A percentile compares a stretch with the other conserved stretches of the same genome.
Evolutionary conservation across 2,113 vertebrate genomes (phyloP).

Genomic region (Stigmatopora argus): DNA sequence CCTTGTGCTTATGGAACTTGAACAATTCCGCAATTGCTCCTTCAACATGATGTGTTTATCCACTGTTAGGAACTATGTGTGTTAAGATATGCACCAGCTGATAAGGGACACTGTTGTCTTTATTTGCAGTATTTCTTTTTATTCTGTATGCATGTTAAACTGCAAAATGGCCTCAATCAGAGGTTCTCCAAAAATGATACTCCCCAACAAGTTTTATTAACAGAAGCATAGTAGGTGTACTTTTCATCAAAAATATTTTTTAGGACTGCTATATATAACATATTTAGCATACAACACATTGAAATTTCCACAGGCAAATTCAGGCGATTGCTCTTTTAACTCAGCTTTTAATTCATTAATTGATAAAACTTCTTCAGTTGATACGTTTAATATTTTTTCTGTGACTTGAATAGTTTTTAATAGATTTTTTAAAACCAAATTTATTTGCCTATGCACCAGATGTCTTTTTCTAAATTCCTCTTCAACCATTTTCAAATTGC

Average conservation of each 20-base stretch:
- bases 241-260: too few species aligned
- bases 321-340: neutral
- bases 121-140: neutral
- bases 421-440: too few species aligned
- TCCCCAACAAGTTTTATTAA: neutral
- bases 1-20: neutral
- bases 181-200: neutral
- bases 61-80: neutral
- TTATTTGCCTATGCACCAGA: neutral
- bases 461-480: neutral
- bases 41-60: neutral
- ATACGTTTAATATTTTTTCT: too few species aligned
- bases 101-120: neutral
- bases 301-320: neutral
- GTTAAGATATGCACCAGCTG: neutral
- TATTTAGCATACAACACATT: too few species aligned
- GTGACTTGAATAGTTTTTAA: too few species aligned
- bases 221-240: too few species aligned
- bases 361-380: too few species aligned
- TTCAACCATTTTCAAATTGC: neutral
- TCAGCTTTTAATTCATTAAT: too few species aligned
- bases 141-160: neutral
- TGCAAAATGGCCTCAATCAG: neutral
- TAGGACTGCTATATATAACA: too few species aligned
- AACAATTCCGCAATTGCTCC: neutral